Base-by-base conservation (phyloP, 1,140 invertebrate genomes). In the Bombyx mori region DNA sequence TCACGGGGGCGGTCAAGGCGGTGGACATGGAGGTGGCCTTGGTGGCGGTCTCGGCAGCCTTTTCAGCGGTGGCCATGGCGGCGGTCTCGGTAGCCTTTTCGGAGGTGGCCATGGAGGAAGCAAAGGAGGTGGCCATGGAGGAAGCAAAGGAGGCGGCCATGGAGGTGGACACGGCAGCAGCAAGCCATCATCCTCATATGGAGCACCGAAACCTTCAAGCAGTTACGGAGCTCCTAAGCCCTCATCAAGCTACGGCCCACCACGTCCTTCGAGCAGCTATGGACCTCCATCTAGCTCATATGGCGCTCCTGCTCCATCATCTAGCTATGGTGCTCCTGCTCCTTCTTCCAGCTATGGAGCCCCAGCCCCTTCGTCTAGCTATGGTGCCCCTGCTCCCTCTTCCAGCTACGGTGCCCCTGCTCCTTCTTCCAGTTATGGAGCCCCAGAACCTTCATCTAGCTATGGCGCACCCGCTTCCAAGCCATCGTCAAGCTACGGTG, bases 161-260 rank as follows among this genome's bases (percentile, higher is more conserved):
- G 52, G 57, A 26, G 57, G 57, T 18, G 57, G 57, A n/a, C 57
- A 46, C 18, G 54, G 58, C 4, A 49, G 52, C 67, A 74, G 73
- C 9, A 62, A 66, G n/a, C 81, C 82, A 4, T 89, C 88, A 1
- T 82, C 78, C 3, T 79, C 76, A 54, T 89, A 89, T 63, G 89
- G 89, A 1, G 77, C 87, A 3, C 82, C 77, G 44, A 50, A 72
- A 71, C 56, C 86, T 12, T 69, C 67, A 22, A 61, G 57, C 53
- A 65, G 61, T 54, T 72, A 75, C 47, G 73, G 73, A 7, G 55
- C 69, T 3, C 69, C 71, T 0, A 70, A 62, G 7, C 84, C 87
- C 0, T 71, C 68, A 44, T 53, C 18, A 66, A 61, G 48, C 0
- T 88, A 88, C 26, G 86, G 85, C 42, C 75, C 88, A 5, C 88